These are phyloP conservation scores for Tyto alba DNA, from an alignment of 2,113 vertebrate species.

Conservation along the genomic window DNA sequence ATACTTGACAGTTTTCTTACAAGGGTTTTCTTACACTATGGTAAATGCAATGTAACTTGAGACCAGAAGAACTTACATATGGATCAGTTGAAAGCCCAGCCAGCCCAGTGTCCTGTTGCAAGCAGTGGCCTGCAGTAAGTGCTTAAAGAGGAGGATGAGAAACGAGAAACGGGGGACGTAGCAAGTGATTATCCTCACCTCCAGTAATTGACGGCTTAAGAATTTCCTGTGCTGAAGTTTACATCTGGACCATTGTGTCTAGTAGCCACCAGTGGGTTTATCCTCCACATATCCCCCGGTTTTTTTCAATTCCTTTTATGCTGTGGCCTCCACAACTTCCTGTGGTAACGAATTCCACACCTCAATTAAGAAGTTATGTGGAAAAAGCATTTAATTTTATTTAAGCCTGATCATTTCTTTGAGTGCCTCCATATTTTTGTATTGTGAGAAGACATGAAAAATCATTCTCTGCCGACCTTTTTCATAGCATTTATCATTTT, in stretches of 20 bases:
- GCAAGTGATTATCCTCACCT: neutral
- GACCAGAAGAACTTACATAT: neutral
- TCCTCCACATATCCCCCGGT: neutral
- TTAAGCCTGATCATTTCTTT: neutral
- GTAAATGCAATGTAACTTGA: neutral
- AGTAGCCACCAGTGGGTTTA: neutral
- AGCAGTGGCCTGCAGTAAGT: neutral
- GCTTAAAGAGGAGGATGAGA: neutral
- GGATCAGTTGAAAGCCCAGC: neutral
- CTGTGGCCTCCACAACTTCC: neutral
- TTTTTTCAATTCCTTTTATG: neutral
- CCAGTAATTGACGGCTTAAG: neutral
- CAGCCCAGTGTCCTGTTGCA: neutral
- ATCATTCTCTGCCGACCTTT: neutral
- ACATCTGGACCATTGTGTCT: neutral
- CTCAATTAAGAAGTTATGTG: neutral
- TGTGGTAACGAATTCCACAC: neutral
- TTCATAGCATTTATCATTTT: neutral
- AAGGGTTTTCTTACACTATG: neutral
- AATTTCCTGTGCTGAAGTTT: slow-evolving; percentile 29
- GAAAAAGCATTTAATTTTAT: slow-evolving; percentile 17
- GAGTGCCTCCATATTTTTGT: neutral
- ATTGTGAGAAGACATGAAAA: neutral
- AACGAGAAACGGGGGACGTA: neutral
- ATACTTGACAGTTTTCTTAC: neutral